phyloP scores from a whole-genome alignment of 2,113 vertebrate genomes.

The Platanista minor region DNA sequence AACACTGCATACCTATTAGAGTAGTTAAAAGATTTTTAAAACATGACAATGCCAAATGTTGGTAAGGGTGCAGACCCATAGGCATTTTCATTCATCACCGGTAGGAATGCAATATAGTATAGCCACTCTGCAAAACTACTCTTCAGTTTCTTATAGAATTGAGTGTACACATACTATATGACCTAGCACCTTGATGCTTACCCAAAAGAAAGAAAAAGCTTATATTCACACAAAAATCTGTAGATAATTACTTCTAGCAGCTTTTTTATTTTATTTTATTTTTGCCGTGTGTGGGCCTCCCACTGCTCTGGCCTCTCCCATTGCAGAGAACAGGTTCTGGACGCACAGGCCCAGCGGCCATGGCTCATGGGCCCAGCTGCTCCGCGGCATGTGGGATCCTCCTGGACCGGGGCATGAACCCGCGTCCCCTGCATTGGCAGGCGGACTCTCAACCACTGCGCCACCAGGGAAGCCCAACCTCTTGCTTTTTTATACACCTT shows the following conservation, averaged over 20 bases:
- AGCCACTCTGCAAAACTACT: background rate
- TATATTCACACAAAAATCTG: background rate
- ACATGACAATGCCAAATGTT: background rate
- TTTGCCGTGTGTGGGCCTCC: too few relatives aligned
- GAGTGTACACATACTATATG: background rate
- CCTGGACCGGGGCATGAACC: too few relatives aligned
- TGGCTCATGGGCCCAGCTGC: too few relatives aligned
- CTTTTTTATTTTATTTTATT: background rate
- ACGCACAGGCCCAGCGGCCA: too few relatives aligned
- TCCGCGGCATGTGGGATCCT: too few relatives aligned
- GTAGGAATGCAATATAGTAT: background rate
- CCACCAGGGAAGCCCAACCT: background rate
- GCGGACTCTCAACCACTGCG: too few relatives aligned
- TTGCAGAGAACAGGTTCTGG: too few relatives aligned
- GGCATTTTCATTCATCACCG: background rate
- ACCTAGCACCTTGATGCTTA: background rate
- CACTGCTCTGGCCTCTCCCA: too few relatives aligned
- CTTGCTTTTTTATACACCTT: background rate
- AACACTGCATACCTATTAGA: background rate
- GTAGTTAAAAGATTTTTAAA: background rate
- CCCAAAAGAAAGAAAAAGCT: background rate
- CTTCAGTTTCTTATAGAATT: background rate
- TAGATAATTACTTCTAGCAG: background rate
- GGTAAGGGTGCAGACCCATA: background rate
- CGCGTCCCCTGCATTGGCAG: too few relatives aligned